phyloP scores from a whole-genome alignment of 2,113 vertebrate genomes.

The Campylorhamphus procurvoides region DNA sequence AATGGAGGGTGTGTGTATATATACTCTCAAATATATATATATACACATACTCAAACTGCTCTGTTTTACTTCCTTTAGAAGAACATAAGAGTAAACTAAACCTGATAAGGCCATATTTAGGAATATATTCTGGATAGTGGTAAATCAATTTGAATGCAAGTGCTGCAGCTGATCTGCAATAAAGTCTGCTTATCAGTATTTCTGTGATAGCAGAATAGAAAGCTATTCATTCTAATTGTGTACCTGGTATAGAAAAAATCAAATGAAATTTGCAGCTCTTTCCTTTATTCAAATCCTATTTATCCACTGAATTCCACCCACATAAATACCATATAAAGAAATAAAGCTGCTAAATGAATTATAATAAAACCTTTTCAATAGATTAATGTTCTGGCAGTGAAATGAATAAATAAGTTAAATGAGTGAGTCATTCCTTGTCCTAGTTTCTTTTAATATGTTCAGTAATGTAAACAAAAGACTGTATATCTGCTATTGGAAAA shows the following conservation, averaged over 20 bases:
- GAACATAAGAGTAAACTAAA: background rate
- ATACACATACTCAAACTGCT: background rate
- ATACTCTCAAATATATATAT: background rate
- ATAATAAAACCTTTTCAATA: slow-evolving; percentile 13
- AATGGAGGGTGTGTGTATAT: background rate
- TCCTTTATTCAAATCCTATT: slow-evolving; percentile 25
- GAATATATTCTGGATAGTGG: background rate
- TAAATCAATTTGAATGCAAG: slow-evolving; percentile 6
- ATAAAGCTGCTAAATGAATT: slow-evolving; percentile 32
- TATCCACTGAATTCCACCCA: slow-evolving; percentile 18
- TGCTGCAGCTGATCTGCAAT: background rate
- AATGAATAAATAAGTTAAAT: slow-evolving; percentile 22
- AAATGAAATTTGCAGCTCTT: slow-evolving; percentile 15
- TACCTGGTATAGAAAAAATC: slow-evolving; percentile 34
- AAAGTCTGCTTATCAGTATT: background rate
- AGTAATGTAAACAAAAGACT: slow-evolving; percentile 17
- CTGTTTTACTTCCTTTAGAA: background rate
- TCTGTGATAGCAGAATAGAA: background rate
- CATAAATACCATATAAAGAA: slow-evolving; percentile 14
- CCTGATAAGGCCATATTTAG: background rate
- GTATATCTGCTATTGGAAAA: slow-evolving; percentile 18
- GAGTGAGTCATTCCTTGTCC: slow-evolving; percentile 29
- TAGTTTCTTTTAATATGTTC: slow-evolving; percentile 28
- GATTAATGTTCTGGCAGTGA: slow-evolving; percentile 13
- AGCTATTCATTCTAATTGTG: background rate